Evolutionary conservation across 2,797 vertebrate species (phyloP), one percentile per base, ranked within the genome.

Genomic region (Crocodylus rhombifer): DNA sequence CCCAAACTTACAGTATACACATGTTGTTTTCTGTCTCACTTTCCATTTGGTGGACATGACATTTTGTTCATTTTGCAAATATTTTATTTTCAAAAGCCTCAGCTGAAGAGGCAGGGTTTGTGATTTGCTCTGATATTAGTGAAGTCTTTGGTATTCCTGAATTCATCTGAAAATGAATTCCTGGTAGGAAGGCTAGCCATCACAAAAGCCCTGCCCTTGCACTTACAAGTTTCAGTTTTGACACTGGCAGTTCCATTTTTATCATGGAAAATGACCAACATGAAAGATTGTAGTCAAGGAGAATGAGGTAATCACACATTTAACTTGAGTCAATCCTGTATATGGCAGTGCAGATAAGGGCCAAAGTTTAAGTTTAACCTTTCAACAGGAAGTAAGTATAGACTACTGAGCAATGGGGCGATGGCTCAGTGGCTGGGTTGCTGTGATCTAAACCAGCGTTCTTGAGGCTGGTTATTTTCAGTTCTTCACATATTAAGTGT

Each of bases 241-340:
- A 64, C 51, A 92, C 20, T 88, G 73, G 82, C 33, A 58, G 73
- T 92, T 90, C 30, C 61, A 2, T 84, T 95, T 81, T 79, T 85
- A 88, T 95, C 89, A 21, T 91, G 91, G 88, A 86, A 62, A 87
- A 51, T 74, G 91, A 80, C 73, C 84, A 80, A 84, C 90, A 56
- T n/a, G 80, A 75, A 63, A 36, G 81, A 57, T 85, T 76, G 23
- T 69, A 57, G 77, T 69, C 2, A 1, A 56, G 77, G 73, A 86
- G 61, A 67, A 77, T 71, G 75, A 91, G 92, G 25, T 80, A 88
- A 90, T 89, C n/a, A 63, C 69, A 84, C 2, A 0, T 11, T 28
- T 82, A 88, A 78, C 80, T 91, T 25, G 86, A 86, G 61, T 8
- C 61, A 80, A 23, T 74, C 82, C 6, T 88, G 14, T 57, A 42